Percentiles rank a stretch among this genome's conserved stretches.
These are phyloP conservation scores for Vombatus ursinus DNA, from an alignment of 2,113 vertebrate genomes.

Conservation along the genomic window DNA sequence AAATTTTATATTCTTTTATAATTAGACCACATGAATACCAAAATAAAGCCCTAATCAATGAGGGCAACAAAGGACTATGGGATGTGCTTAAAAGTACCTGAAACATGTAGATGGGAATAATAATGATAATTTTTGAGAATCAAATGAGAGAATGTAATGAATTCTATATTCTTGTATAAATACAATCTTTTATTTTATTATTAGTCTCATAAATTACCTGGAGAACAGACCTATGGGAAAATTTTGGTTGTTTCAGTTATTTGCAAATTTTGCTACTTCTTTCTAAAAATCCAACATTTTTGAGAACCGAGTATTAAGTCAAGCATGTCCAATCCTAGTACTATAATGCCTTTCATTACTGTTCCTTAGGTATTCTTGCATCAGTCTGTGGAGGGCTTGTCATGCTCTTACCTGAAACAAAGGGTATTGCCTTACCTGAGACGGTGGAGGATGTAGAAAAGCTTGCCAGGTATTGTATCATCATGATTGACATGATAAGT, in stretches of 20 bases:
- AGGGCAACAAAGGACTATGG: not conserved
- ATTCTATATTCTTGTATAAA: not conserved
- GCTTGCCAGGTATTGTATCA: slow-evolving; percentile 85
- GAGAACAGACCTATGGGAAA: not conserved
- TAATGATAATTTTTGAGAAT: not conserved
- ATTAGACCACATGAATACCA: not conserved
- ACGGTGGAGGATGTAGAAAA: slow-evolving; percentile 95
- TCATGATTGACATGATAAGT: not conserved
- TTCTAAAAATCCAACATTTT: not conserved
- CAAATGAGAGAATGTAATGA: not conserved
- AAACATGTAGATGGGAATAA: not conserved
- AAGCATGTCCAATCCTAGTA: not conserved
- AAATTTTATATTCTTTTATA: not conserved
- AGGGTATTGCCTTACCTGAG: slow-evolving; percentile 91
- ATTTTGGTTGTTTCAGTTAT: not conserved
- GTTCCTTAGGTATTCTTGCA: slow-evolving; percentile 85
- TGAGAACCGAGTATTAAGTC: not conserved
- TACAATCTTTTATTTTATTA: not conserved
- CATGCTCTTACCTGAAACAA: slow-evolving; percentile 94
- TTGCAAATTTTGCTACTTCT: slow-evolving; percentile 3
- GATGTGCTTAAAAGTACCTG: not conserved
- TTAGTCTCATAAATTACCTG: not conserved
- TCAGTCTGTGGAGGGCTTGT: slow-evolving; percentile 90
- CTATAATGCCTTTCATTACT: not conserved
- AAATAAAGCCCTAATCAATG: not conserved